Percentiles rank a stretch among this genome's conserved stretches.
Evolutionary conservation across 2,888 invertebrate genomes (phyloP).

Genomic region (Leuctra nigra): DNA sequence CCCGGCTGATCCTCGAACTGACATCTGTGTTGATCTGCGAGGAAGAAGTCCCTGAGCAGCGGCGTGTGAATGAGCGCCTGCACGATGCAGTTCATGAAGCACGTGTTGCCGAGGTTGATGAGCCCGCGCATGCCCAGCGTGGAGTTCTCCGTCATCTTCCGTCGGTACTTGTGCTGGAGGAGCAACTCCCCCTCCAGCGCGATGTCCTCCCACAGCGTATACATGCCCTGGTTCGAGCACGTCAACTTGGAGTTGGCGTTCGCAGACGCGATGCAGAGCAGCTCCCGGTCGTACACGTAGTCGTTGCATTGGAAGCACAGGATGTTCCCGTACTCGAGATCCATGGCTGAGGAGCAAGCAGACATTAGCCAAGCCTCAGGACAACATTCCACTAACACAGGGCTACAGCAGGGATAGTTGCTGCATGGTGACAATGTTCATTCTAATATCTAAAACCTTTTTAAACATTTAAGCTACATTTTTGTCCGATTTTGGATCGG

Average conservation of each 20-base stretch:
- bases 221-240: conserved; percentile 38
- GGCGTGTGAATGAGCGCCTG: conserved; percentile 95
- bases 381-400: no score
- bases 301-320: conserved; percentile 87
- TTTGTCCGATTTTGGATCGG: no score
- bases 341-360: no score
- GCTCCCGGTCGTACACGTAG: conserved; percentile 81
- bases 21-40: conserved; percentile 76
- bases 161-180: conserved; percentile 65
- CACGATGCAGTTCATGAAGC: conserved; percentile 98
- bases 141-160: conserved; percentile 72
- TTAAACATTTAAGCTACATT: no score
- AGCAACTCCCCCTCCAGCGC: conserved; percentile 66
- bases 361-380: no score
- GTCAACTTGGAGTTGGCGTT: conserved; percentile 31
- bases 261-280: conserved; percentile 42
- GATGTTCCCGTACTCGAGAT: conserved; percentile 81
- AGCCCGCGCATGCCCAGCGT: conserved; percentile 86
- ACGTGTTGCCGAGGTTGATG: conserved; percentile 94
- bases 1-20: conserved; percentile 49
- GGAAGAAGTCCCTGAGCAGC: conserved; percentile 87
- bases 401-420: no score
- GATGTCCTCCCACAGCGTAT: conserved; percentile 72
- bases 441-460: no score
- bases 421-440: no score